These are phyloP conservation scores for Synanthedon formicaeformis DNA, from an alignment of 2,888 invertebrate genomes.

Conservation along the genomic window DNA sequence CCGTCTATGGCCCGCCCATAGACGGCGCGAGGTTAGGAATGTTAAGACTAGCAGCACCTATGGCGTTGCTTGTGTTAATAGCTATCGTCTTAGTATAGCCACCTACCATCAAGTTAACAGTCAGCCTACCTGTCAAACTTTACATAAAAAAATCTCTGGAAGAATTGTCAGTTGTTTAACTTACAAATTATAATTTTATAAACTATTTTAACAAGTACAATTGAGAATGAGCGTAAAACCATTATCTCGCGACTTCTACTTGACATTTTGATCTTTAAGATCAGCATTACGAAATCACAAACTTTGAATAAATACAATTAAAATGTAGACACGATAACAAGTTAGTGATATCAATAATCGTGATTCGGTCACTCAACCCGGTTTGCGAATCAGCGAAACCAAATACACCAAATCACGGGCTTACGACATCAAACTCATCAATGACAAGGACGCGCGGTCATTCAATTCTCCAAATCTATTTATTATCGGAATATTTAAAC, in stretches of 20 bases:
- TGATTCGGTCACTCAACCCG: neutral
- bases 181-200: too few relatives aligned
- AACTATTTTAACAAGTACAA: too few relatives aligned
- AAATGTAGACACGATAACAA: neutral
- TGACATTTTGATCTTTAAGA: neutral
- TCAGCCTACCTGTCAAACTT: too few relatives aligned
- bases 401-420: neutral
- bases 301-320: neutral
- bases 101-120: too few relatives aligned
- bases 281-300: neutral
- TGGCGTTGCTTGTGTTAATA: too few relatives aligned
- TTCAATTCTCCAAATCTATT: conserved; percentile 8
- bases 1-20: too few relatives aligned
- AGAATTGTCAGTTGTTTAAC: too few relatives aligned
- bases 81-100: too few relatives aligned
- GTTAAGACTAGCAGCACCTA: too few relatives aligned
- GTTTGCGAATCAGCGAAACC: neutral
- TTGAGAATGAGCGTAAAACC: too few relatives aligned
- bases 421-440: conserved; percentile 2
- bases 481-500: conserved; percentile 5
- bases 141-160: too few relatives aligned
- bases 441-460: conserved; percentile 14
- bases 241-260: neutral
- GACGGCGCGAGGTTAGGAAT: too few relatives aligned
- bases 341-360: neutral